phyloP scores from a whole-genome alignment of 2,797 vertebrate genomes.

The Coilia nasus region DNA sequence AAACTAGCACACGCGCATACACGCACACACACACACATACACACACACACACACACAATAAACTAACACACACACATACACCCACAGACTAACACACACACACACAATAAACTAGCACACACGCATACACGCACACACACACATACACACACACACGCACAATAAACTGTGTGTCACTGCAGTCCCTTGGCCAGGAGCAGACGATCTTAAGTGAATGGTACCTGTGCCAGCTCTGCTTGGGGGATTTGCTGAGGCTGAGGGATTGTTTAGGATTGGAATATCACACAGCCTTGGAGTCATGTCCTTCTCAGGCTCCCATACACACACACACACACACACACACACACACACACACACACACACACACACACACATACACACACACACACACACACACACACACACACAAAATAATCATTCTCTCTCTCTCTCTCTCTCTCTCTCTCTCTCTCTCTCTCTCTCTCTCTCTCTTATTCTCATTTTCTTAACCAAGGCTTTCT shows the following conservation, averaged over 20 bases:
- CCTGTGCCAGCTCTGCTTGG: conserved; percentile 61
- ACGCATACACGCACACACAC: no score
- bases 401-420: conserved; percentile 40
- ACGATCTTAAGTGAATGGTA: conserved; percentile 62
- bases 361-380: no score
- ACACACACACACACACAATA: no score
- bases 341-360: no score
- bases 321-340: neutral
- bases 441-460: conserved; percentile 35
- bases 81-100: no score
- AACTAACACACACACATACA: no score
- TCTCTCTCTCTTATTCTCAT: conserved; percentile 42
- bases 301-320: conserved; percentile 62
- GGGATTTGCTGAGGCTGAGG: conserved; percentile 69
- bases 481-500: conserved; percentile 67
- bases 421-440: conserved; percentile 33
- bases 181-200: conserved; percentile 48
- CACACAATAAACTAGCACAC: no score
- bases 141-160: no score
- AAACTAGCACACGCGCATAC: no score
- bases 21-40: no score
- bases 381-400: no score
- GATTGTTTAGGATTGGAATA: conserved; percentile 72
- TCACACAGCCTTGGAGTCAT: conserved; percentile 66
- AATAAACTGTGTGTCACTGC: neutral